A percentile compares a stretch with the other conserved stretches of the same genome.
These are phyloP conservation scores for Pseudochirops corinnae DNA, from an alignment of 2,797 vertebrate genomes.

Conservation along the genomic window DNA sequence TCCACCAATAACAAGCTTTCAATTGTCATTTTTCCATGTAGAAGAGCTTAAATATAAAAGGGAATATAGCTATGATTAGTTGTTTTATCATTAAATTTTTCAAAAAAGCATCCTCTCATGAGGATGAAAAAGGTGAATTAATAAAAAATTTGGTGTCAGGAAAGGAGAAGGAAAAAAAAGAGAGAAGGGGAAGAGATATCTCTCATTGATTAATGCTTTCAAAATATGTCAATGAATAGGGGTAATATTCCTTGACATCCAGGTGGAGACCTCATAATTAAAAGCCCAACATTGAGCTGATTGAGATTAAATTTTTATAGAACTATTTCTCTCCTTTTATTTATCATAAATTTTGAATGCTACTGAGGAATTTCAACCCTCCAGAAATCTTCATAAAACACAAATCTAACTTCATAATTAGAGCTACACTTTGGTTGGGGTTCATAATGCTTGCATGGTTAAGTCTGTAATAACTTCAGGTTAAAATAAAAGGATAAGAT, in stretches of 20 bases:
- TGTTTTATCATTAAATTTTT: constrained; percentile 52
- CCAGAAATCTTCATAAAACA: constrained; percentile 48
- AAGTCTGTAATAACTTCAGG: constrained; percentile 35
- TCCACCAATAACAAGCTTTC: background rate
- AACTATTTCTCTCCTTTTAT: constrained; percentile 48
- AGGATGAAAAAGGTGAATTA: constrained; percentile 43
- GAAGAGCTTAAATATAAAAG: constrained; percentile 42
- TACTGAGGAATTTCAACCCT: constrained; percentile 61
- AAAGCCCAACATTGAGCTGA: constrained; percentile 58
- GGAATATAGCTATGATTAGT: constrained; percentile 30
- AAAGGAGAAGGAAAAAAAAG: constrained; percentile 18
- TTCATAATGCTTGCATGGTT: constrained; percentile 34
- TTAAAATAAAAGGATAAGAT: constrained; percentile 55
- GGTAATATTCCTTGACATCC: constrained; percentile 50
- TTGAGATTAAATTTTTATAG: constrained; percentile 65
- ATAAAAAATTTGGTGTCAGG: background rate
- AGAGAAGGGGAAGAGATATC: constrained; percentile 1
- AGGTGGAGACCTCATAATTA: constrained; percentile 58
- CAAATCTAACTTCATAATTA: constrained; percentile 55
- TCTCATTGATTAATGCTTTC: constrained; percentile 46
- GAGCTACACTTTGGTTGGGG: constrained; percentile 44
- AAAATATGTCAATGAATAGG: constrained; percentile 39
- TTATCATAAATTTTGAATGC: constrained; percentile 65
- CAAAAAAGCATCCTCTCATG: constrained; percentile 48
- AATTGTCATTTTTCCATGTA: constrained; percentile 47